Evolutionary conservation across 1,140 invertebrate genomes (phyloP).

Genomic region (Ladona fulva): DNA sequence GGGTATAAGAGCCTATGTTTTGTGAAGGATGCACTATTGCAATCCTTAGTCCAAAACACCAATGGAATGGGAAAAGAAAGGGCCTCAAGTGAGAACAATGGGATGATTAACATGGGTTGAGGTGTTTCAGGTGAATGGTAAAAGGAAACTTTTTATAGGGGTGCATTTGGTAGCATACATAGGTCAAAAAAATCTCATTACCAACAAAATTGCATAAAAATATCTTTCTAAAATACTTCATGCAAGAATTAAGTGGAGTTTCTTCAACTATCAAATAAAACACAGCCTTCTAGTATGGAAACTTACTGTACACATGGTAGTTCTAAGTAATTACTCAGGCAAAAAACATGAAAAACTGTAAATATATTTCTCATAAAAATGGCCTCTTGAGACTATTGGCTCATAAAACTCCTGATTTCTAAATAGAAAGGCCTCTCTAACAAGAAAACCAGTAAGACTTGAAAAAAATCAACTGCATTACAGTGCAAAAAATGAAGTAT

Average conservation of each 20-base stretch:
- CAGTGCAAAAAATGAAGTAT: background rate
- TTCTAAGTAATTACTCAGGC: background rate
- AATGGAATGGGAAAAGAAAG: background rate
- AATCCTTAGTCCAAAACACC: background rate
- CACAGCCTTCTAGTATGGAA: conserved; percentile 4
- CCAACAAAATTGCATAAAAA: conserved; percentile 10
- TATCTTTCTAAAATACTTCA: background rate
- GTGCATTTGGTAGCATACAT: background rate
- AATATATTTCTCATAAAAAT: background rate
- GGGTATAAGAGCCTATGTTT: background rate
- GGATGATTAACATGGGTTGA: background rate
- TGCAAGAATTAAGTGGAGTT: conserved; percentile 5
- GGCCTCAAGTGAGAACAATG: background rate
- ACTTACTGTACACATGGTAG: background rate
- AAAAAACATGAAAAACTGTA: background rate
- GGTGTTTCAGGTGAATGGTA: background rate
- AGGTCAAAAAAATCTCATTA: background rate
- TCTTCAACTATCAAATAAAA: conserved; percentile 4
- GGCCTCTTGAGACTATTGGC: background rate
- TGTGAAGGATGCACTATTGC: background rate
- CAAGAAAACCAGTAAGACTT: background rate
- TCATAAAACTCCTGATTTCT: background rate
- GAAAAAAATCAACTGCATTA: conserved; percentile 2
- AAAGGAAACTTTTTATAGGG: background rate
- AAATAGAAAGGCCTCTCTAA: background rate